A percentile compares a stretch with the other conserved stretches of the same genome.
Evolutionary conservation across 1,140 invertebrate genomes (phyloP).

Genomic region (Lepidurus packardi): DNA sequence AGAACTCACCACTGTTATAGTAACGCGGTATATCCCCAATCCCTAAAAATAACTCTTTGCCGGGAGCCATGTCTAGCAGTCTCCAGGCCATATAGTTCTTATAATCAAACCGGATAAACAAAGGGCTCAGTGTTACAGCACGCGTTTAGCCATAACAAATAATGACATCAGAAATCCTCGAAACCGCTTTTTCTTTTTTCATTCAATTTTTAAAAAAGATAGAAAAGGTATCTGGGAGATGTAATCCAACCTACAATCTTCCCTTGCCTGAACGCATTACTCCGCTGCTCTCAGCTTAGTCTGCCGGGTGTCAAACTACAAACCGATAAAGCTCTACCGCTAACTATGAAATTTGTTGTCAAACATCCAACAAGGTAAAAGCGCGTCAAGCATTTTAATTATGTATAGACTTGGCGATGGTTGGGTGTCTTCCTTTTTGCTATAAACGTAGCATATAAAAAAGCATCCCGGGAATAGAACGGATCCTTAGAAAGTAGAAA

Average conservation of each 20-base stretch:
- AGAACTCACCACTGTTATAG: slow-evolving; percentile 1
- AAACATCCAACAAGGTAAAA: slow-evolving; percentile 3
- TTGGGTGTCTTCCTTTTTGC: too few relatives aligned
- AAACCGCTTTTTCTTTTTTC: too few relatives aligned
- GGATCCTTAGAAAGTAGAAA: too few relatives aligned
- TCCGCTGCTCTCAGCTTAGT: neutral
- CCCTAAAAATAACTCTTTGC: neutral
- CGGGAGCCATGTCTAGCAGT: neutral
- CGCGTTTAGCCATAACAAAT: too few relatives aligned
- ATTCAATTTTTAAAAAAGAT: too few relatives aligned
- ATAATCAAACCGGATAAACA: neutral
- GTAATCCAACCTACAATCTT: neutral
- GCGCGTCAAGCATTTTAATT: slow-evolving; percentile 4
- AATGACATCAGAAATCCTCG: too few relatives aligned
- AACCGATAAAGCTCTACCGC: neutral
- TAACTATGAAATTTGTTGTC: slow-evolving; percentile 15
- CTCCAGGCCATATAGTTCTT: neutral
- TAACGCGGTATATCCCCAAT: neutral
- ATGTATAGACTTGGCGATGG: neutral
- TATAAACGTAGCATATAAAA: too few relatives aligned
- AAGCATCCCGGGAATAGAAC: too few relatives aligned
- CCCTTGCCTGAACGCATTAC: neutral
- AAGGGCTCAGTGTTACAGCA: neutral
- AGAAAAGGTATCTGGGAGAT: neutral
- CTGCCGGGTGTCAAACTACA: neutral